Percentiles rank a stretch among this genome's conserved stretches.
These are phyloP conservation scores for Lethrus apterus DNA, from an alignment of 1,140 invertebrate species.

Conservation along the genomic window DNA sequence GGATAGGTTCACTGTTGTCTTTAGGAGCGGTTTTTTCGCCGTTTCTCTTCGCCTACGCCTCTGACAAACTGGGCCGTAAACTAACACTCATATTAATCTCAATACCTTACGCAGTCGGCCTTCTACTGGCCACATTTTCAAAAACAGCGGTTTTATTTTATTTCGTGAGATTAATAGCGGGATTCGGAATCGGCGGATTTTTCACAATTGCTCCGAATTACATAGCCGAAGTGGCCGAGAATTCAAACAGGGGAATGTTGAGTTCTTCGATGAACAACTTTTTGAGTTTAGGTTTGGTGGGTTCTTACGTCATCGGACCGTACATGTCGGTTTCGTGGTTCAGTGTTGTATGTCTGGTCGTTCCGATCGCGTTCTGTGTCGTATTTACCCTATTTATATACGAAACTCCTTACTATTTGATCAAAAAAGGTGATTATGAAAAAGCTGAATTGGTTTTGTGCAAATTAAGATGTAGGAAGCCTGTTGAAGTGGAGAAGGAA, in stretches of 20 bases:
- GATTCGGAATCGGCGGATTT: slow-evolving; percentile 42
- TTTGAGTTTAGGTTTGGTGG: slow-evolving; percentile 26
- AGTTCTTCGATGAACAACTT: slow-evolving; percentile 28
- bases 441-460: slow-evolving; percentile 19
- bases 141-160: slow-evolving; percentile 33
- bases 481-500: slow-evolving; percentile 49
- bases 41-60: slow-evolving; percentile 31
- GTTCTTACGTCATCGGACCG: slow-evolving; percentile 52
- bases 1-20: slow-evolving; percentile 72
- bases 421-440: slow-evolving; percentile 12
- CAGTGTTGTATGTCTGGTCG: slow-evolving; percentile 41
- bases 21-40: slow-evolving; percentile 63
- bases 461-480: slow-evolving; percentile 17
- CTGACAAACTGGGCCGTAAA: slow-evolving; percentile 40
- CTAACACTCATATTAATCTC: slow-evolving; percentile 33
- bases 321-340: slow-evolving; percentile 48
- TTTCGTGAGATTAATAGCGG: slow-evolving; percentile 40
- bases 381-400: slow-evolving; percentile 48
- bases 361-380: slow-evolving; percentile 46
- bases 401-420: slow-evolving; percentile 60
- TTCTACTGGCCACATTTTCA: slow-evolving; percentile 37
- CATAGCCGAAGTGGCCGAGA: slow-evolving; percentile 45
- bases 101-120: slow-evolving; percentile 36
- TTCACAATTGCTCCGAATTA: slow-evolving; percentile 47
- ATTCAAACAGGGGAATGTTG: slow-evolving; percentile 25